Base-by-base conservation (phyloP, 2,797 vertebrate species). In the Sebastes alutus region DNA sequence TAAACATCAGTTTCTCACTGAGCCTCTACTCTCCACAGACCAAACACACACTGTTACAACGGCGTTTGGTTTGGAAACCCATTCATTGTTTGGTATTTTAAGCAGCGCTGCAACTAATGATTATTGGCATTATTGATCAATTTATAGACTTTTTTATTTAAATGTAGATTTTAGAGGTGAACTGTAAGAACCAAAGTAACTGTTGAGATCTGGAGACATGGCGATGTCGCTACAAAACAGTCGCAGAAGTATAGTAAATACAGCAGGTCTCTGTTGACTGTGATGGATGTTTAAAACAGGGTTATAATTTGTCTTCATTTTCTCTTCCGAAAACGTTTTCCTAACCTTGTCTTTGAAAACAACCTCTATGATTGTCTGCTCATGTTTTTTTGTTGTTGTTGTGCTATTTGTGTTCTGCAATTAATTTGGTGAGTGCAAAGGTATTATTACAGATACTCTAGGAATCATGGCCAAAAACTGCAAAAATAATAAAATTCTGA, bases 1-100 rank as follows among this genome's bases (percentile, higher is more conserved):
- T 66, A 8, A 73, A 88, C 86, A 77, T 80, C 49, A 66, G 35
- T 81, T 62, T 82, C 49, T 87, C 62, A 22, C 58, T 46, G 46
- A 82, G 73, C n/a, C 42, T 14, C 1, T 7, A 9, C 52, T 61
- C 56, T 85, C 72, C 22, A 71, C 76, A 67, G 75, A 60, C 67
- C 42, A 35, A 71, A 46, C 33, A 63, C 72, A 67, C n/a, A 9
- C 46, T 58, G 13, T 7, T 10, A 59, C 35, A 25, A 35, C 16
- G 3, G 4, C 6, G 5, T 29, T 25, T 16, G 63, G 7, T 25
- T 33, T 55, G 25, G 18, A 4, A 42, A 65, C 7, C 35, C 4
- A 12, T 14, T 11, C 2, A 22, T 23, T 60, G 22, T 60, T 49
- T 5, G 12, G 3, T 35, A 27, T 69, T 27, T 69, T 16, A 61